Conservation (phyloP, 2,797 vertebrate genomes). For the Otus scops region DNA sequence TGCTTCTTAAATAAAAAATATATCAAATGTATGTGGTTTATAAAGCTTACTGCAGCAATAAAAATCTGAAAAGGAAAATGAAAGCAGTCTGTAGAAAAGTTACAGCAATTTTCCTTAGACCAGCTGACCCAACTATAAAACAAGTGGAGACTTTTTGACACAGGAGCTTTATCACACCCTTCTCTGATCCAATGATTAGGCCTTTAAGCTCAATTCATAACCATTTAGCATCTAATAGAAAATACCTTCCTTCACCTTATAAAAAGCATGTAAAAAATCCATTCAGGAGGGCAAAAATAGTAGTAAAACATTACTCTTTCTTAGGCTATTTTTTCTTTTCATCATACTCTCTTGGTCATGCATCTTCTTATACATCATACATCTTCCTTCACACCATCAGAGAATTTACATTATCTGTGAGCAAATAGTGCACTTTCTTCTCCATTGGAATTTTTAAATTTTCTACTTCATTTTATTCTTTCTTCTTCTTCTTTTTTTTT, state of each 20-base stretch:
- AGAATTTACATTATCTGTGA: not conserved
- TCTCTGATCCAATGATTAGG: not conserved
- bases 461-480: not conserved
- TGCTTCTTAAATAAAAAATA: not conserved
- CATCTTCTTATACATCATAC: not conserved
- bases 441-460: not conserved
- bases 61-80: not conserved
- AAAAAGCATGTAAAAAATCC: not conserved
- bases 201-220: not conserved
- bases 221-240: not conserved
- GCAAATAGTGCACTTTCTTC: not conserved
- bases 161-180: not conserved
- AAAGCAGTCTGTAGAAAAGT: not conserved
- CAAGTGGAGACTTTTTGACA: not conserved
- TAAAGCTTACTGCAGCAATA: not conserved
- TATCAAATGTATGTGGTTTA: not conserved
- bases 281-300: not conserved
- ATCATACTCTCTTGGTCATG: accelerated
- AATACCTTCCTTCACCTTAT: not conserved
- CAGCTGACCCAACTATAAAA: not conserved
- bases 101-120: not conserved
- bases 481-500: not conserved
- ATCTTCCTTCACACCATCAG: not conserved
- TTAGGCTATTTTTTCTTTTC: not conserved
- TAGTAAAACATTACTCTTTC: accelerated